phyloP scores from a whole-genome alignment of 2,113 vertebrate genomes.

The Cyrtonyx montezumae region DNA sequence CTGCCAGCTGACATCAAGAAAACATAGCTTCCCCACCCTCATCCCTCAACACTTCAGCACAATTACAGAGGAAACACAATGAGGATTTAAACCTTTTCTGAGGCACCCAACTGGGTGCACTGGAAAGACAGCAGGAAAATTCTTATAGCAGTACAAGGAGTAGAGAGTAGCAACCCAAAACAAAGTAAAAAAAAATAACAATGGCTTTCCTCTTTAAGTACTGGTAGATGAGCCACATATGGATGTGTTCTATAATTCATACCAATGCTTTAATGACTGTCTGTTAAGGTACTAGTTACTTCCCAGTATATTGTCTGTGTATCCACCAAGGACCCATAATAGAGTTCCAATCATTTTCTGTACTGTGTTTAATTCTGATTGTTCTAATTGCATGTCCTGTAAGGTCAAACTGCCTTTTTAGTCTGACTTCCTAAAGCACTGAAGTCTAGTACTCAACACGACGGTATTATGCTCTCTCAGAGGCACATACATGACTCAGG shows the following conservation, averaged over 20 bases:
- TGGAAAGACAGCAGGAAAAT: neutral
- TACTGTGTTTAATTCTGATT: neutral
- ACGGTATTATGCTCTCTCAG: neutral
- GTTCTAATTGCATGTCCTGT: neutral
- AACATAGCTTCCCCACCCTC: neutral
- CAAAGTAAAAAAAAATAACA: neutral
- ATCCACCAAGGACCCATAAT: neutral
- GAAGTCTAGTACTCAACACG: neutral
- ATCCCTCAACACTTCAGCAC: neutral
- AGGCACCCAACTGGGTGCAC: neutral
- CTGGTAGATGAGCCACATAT: neutral
- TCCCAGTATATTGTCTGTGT: neutral
- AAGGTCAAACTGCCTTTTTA: neutral
- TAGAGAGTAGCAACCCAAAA: neutral
- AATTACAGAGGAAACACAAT: neutral
- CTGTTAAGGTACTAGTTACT: neutral
- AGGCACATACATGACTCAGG: neutral
- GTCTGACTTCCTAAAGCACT: neutral
- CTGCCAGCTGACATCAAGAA: neutral
- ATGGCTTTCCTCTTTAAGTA: neutral
- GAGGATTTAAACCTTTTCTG: neutral
- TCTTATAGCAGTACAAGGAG: neutral
- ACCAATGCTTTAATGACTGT: neutral
- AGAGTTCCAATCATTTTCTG: neutral
- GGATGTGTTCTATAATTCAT: neutral